Percentiles rank a stretch among this genome's conserved stretches.
Conservation (phyloP, 2,113 vertebrate species). For the Gobio gobio region DNA sequence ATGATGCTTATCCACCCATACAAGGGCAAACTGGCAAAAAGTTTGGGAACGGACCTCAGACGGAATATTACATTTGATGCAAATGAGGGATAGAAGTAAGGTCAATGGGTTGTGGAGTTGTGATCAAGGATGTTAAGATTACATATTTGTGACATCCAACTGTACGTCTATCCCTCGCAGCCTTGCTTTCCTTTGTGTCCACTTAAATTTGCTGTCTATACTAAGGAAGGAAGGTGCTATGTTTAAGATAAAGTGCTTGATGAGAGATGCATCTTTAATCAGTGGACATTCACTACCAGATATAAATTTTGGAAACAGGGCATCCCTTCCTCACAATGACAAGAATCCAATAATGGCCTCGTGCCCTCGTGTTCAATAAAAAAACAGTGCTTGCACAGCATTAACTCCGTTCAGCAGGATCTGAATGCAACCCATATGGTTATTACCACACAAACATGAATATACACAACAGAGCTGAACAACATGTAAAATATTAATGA, state of each 20-base stretch:
- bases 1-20: not conserved
- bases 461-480: not conserved
- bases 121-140: not conserved
- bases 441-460: not conserved
- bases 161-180: not conserved
- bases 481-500: not conserved
- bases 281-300: not conserved
- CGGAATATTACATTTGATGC: not conserved
- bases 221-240: not conserved
- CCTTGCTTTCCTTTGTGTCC: not conserved
- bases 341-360: slow-evolving; percentile 37
- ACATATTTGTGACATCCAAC: not conserved
- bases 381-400: slow-evolving; percentile 23
- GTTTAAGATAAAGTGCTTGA: not conserved
- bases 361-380: slow-evolving; percentile 1
- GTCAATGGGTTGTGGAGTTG: not conserved
- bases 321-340: not conserved
- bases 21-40: not conserved
- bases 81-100: not conserved
- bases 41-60: not conserved
- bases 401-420: not conserved
- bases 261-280: not conserved
- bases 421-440: not conserved
- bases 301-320: slow-evolving; percentile 25
- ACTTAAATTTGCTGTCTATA: not conserved